A percentile compares a stretch with the other conserved stretches of the same genome.
Conservation (phyloP, 2,113 vertebrate genomes). For the Xyrauchen texanus region DNA sequence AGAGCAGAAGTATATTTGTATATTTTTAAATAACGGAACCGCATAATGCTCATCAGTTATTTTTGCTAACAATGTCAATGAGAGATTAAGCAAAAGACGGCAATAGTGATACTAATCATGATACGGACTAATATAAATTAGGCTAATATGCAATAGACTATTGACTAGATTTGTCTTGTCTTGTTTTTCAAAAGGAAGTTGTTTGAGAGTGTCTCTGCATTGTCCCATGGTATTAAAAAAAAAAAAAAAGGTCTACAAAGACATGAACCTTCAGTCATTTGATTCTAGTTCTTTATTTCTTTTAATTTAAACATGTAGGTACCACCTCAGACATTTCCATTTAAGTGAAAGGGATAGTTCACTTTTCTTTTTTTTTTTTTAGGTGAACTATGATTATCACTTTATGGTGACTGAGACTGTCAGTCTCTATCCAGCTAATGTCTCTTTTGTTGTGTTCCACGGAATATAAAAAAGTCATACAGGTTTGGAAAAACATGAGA, state of each 20-base stretch:
- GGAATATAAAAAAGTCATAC: too few relatives aligned
- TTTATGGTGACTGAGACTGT: too few relatives aligned
- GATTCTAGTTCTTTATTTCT: not conserved
- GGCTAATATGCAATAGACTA: conserved; percentile 64
- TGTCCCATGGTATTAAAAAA: conserved; percentile 35
- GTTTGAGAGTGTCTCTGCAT: conserved; percentile 32
- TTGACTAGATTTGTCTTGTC: conserved; percentile 28
- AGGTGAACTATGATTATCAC: too few relatives aligned
- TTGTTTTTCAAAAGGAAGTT: conserved; percentile 8
- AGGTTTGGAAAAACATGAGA: too few relatives aligned
- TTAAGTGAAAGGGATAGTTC: not conserved
- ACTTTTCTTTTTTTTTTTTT: too few relatives aligned
- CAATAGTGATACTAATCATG: conserved; percentile 44
- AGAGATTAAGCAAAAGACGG: conserved; percentile 38
- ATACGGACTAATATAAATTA: conserved; percentile 52
- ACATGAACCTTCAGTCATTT: conserved; percentile 50
- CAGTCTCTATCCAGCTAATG: too few relatives aligned
- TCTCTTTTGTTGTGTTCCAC: too few relatives aligned
- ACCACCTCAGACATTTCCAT: not conserved
- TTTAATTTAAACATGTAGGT: conserved; percentile 15
- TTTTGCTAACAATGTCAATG: conserved; percentile 68
- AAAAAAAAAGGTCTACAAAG: conserved; percentile 12
- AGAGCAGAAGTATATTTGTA: conserved; percentile 81
- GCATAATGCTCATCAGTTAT: conserved; percentile 73
- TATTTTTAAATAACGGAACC: conserved; percentile 74